Evolutionary conservation across 37 sponge, comb jelly and placozoan species (phyloP).

Genomic region (Lycopodina hypogea): DNA sequence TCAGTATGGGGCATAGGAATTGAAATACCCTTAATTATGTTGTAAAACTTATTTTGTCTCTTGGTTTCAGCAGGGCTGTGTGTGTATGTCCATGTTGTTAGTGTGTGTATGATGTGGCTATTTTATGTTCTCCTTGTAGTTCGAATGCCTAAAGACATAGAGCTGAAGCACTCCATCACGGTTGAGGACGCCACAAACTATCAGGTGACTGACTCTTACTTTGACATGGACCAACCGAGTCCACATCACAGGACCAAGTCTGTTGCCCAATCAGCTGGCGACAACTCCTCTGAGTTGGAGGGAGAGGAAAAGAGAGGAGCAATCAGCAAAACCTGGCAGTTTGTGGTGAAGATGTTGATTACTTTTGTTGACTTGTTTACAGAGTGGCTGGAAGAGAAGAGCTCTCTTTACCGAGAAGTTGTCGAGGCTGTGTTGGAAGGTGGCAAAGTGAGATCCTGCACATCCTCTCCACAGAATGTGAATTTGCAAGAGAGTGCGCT

Average conservation of each 20-base stretch:
- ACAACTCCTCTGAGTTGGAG: neutral
- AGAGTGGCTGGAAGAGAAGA: slow-evolving; percentile 44
- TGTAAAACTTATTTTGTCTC: no score
- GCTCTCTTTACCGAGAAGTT: slow-evolving; percentile 43
- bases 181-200: neutral
- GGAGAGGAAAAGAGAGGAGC: slow-evolving; percentile 1
- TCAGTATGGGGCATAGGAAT: no score
- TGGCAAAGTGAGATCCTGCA: neutral
- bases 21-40: no score
- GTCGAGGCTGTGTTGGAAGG: slow-evolving; percentile 1
- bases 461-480: neutral
- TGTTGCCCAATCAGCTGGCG: neutral
- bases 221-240: neutral
- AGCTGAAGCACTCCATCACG: neutral
- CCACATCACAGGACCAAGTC: neutral
- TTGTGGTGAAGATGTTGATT: neutral
- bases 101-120: no score
- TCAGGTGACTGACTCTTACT: neutral
- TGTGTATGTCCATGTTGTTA: no score
- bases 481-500: neutral
- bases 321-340: neutral
- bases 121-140: no score
- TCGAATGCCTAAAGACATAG: slow-evolving; percentile 22
- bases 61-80: no score
- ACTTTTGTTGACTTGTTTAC: slow-evolving; percentile 41